Base-by-base conservation (phyloP, 2,888 invertebrate genomes). In the Epinotia brunnichana region DNA sequence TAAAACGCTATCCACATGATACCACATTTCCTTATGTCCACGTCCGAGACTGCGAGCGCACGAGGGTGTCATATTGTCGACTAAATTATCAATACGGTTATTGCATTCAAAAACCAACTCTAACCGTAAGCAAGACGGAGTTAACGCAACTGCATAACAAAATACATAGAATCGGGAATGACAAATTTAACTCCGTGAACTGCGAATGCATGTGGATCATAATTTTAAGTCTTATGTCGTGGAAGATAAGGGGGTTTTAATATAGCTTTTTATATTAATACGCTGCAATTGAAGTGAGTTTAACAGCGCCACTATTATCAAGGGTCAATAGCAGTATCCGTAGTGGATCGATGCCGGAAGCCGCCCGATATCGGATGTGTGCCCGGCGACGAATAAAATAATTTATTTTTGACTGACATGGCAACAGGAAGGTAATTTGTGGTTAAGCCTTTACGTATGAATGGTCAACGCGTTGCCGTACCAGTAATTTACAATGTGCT, bases 241-340 rank as follows among this genome's bases (percentile, higher is more conserved):
- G 19, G 15, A n/a, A n/a, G 19, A 71, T 63, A 73, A 63, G 77
- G 77, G 75, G 74, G 67, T 76, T 76, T 79, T 74, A 77, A 78
- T 74, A 1, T 64, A 67, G 60, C 9, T 57, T 44, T 39, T 24
- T 74, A 75, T 54, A 70, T 62, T 78, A 76, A 69, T 74, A 83
- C 80, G 81, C 79, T 76, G 81, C 74, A 79, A 79, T 79, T 77
- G 77, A 81, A 81, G 81, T 80, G 79, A 81, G 75, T 73, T 53
- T 63, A 57, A 67, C 48, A 70, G 77, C 76, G 77, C 81, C 81
- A 83, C 82, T 86, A 82, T 83, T 83, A 86, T 81, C 57, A 77
- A 80, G 85, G 87, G 87, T 87, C 89, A 89, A 88, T 87, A 87
- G 83, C 85, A 81, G 84, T 85, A 84, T 86, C 83, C 82, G 81